phyloP scores from a whole-genome alignment of 2,113 vertebrate genomes.

The Scomber colias region DNA sequence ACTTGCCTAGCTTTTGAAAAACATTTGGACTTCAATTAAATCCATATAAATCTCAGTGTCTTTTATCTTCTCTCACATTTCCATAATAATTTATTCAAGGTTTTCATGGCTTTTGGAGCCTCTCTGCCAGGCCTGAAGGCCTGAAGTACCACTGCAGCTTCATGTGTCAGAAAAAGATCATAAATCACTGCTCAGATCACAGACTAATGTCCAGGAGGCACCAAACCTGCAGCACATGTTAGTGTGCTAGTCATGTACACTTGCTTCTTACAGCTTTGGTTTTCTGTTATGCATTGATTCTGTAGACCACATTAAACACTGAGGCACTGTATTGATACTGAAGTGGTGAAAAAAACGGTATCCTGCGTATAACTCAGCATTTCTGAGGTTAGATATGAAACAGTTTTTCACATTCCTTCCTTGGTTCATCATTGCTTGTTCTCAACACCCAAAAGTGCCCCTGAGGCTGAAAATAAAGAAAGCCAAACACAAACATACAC shows the following conservation, averaged over 20 bases:
- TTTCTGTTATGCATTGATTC: conserved; percentile 18
- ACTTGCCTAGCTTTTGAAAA: neutral
- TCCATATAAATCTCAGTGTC: neutral
- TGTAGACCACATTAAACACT: conserved; percentile 4
- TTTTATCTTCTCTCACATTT: neutral
- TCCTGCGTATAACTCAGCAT: neutral
- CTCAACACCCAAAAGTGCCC: conserved; percentile 15
- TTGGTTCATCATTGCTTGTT: conserved; percentile 1
- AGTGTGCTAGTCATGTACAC: conserved; percentile 47
- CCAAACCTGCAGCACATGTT: conserved; percentile 28
- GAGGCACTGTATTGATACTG: neutral
- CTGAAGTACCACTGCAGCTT: conserved; percentile 1
- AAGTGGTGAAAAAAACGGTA: neutral
- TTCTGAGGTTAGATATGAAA: neutral
- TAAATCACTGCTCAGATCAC: conserved; percentile 51
- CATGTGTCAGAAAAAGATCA: conserved; percentile 30
- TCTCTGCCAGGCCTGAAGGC: neutral
- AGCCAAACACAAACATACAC: conserved; percentile 21
- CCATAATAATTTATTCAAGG: neutral
- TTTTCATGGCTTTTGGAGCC: conserved; percentile 1
- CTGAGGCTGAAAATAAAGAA: conserved; percentile 29
- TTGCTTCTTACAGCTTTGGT: conserved; percentile 13
- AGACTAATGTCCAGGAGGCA: conserved; percentile 32
- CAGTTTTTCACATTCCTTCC: neutral
- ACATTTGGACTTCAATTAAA: neutral